A percentile compares a stretch with the other conserved stretches of the same genome.
Conservation (phyloP, 2,113 vertebrate species). For the Prionailurus bengalensis region DNA sequence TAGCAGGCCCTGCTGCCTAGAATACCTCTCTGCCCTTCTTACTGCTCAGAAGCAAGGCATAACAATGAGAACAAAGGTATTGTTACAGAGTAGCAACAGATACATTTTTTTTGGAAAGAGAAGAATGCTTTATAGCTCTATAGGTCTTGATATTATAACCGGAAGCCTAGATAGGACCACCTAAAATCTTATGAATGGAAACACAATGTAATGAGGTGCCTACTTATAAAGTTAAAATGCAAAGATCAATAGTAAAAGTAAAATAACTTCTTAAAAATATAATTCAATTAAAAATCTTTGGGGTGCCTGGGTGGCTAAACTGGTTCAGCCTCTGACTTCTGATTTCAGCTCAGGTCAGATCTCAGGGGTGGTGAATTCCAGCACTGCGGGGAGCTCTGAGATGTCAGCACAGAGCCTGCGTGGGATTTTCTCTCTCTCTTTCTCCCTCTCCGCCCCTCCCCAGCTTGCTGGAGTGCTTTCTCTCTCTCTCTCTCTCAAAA, state of each 20-base stretch:
- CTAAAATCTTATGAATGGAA: background rate
- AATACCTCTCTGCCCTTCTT: background rate
- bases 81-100: background rate
- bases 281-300: background rate
- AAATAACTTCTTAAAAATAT: slow-evolving; percentile 9
- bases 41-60: background rate
- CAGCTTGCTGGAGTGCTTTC: too few species aligned
- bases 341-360: too few species aligned
- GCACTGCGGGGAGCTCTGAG: too few species aligned
- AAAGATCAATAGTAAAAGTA: background rate
- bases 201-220: background rate
- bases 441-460: too few species aligned
- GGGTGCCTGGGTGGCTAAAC: too few species aligned
- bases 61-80: background rate
- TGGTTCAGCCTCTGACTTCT: too few species aligned
- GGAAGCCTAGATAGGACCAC: background rate
- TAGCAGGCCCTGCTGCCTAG: background rate
- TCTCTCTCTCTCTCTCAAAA: too few species aligned
- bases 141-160: background rate
- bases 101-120: background rate
- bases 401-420: too few species aligned
- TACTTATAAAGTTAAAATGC: background rate
- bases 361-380: too few species aligned
- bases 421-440: too few species aligned
- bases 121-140: background rate